Percentiles rank a stretch among this genome's conserved stretches.
Conservation (phyloP, 2,797 vertebrate species). For the Gambusia yucatana region DNA sequence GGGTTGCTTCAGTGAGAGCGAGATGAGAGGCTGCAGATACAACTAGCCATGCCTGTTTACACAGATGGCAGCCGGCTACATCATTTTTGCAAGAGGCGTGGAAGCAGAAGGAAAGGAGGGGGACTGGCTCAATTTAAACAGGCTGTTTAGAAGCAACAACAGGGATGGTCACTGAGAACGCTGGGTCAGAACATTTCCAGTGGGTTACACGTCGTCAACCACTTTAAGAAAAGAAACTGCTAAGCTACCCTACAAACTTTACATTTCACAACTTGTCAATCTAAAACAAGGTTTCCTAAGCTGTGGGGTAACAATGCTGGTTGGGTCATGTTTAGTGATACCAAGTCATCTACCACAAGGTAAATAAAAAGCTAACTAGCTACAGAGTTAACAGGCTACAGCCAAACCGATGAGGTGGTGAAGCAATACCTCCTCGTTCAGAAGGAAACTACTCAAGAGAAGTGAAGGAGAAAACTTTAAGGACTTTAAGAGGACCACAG, state of each 20-base stretch:
- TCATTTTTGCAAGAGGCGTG: constrained; percentile 79
- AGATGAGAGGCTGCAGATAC: constrained; percentile 39
- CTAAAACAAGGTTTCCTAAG: constrained; percentile 1
- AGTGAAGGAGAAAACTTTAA: background rate
- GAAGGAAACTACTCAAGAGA: background rate
- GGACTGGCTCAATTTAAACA: constrained; percentile 67
- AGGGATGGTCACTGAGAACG: constrained; percentile 47
- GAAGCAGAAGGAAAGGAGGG: constrained; percentile 53
- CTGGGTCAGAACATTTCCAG: constrained; percentile 51
- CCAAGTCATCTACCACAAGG: background rate
- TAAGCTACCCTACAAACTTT: constrained; percentile 1
- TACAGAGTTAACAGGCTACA: background rate
- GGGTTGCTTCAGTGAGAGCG: constrained; percentile 29
- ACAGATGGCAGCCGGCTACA: constrained; percentile 82
- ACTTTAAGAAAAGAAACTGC: constrained; percentile 5
- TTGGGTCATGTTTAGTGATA: background rate
- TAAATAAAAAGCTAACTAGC: background rate
- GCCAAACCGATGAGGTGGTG: background rate
- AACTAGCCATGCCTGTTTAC: constrained; percentile 74
- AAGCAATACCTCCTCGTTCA: background rate
- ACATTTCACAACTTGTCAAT: constrained; percentile 6
- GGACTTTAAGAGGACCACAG: background rate
- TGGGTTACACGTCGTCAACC: constrained; percentile 36
- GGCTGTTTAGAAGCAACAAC: constrained; percentile 65
- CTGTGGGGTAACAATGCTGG: background rate